Base-by-base conservation (phyloP, 2,113 vertebrate genomes). In the Arizona elegans region DNA sequence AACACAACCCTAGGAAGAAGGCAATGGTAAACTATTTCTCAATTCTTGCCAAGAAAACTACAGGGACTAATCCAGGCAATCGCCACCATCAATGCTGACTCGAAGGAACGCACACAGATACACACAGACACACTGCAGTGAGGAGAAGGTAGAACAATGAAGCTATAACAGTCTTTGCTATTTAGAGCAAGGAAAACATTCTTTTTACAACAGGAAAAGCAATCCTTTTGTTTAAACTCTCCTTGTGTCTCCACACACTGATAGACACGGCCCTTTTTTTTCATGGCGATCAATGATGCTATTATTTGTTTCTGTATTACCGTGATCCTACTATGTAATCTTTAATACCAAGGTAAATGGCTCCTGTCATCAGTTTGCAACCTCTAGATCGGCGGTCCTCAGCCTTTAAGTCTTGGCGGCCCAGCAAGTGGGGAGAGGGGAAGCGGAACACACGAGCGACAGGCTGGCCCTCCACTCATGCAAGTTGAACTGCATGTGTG, bases 401-500 rank as follows among this genome's bases (percentile, higher is more conserved):
- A 70, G 29, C 12, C 4, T n/a, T 70, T 65, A 70, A 15, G 62
- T 12, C 26, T 70, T 70, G 62, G 62, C 1, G 9, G 29, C 62
- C 62, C 1, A 3, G 62, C 2, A 1, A 26, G 62, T 11, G 29
- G 10, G 26, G 12, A n/a, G 62, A 10, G 8, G 24, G 24, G 59
- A 62, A 62, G 9, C 3, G 24, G 59, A 24, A 9, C 8, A 1
- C 2, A 1, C 26, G 0, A 62, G 3, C 9, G 12, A 3, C 0
- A 11, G 62, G 26, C 3, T 65, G 62, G 62, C 62, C 26, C 11
- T 1, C 62, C 4, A 0, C 11, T 29, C 4, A 12, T 4, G 1
- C 62, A 65, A 65, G 26, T 29, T 0, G 3, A 65, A 12, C 59
- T 29, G 3, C 10, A 65, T 0, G 59, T 11, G 10, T 13, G 26